Evolutionary conservation across 2,113 vertebrate genomes (phyloP).

Genomic region (Pluvialis apricaria): DNA sequence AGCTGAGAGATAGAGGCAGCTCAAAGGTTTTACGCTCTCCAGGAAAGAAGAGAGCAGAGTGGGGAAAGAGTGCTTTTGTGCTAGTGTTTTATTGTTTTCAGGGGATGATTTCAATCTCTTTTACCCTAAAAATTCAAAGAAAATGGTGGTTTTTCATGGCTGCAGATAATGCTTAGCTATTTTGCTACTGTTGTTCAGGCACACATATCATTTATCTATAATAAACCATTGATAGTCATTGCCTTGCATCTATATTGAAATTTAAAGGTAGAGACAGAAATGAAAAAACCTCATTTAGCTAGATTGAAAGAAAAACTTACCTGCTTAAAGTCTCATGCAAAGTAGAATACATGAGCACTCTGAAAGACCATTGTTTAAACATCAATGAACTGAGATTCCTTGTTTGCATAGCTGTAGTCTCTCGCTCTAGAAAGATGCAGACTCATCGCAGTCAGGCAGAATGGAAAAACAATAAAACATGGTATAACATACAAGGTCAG

Average conservation of each 20-base stretch:
- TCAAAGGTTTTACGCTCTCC: not conserved
- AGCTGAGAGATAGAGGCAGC: constrained; percentile 50
- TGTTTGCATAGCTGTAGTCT: not conserved
- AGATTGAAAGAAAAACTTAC: not conserved
- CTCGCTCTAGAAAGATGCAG: not conserved
- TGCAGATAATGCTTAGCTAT: not conserved
- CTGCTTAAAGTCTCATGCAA: not conserved
- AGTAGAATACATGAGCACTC: not conserved
- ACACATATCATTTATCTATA: not conserved
- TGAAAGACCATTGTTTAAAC: not conserved
- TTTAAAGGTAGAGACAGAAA: not conserved
- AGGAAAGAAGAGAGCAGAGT: not conserved
- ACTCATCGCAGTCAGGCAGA: not conserved
- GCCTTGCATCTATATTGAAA: not conserved
- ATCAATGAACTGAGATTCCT: not conserved
- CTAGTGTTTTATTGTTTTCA: not conserved
- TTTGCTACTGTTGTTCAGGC: not conserved
- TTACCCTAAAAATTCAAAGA: not conserved
- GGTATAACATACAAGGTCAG: not conserved
- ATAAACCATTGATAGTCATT: not conserved
- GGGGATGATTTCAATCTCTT: not conserved
- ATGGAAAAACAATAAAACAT: not conserved
- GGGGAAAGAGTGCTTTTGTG: not conserved
- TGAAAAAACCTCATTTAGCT: not conserved
- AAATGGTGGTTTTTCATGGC: not conserved